Base-by-base conservation (phyloP, 2,888 invertebrate genomes). In the Sthenelais limicola region DNA sequence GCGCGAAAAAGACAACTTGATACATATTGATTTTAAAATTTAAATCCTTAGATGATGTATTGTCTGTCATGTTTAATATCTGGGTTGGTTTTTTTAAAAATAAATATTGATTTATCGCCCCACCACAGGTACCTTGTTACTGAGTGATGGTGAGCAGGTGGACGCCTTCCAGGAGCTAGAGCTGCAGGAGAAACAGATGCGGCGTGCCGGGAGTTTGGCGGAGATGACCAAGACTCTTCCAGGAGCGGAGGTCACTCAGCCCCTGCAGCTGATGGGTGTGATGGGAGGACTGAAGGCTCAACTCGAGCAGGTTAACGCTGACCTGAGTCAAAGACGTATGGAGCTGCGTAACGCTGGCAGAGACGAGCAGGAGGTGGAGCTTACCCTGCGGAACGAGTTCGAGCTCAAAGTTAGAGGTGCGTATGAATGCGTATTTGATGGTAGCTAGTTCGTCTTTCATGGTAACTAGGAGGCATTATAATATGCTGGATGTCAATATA, bases 261-360 rank as follows among this genome's bases (percentile, higher is more conserved):
- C 62, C 3, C 70, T 84, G 33, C 73, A 75, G 24, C 30, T 56
- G n/a, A 24, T 62, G 21, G 80, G 77, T 4, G 72, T 84, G 71
- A 81, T 83, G 80, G 84, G 84, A 71, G 80, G 82, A 54, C 68
- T 81, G n/a, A 48, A 26, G 7, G 66, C 30, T 12, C 51, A 28
- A 0, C 32, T 51, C 35, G 32, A 38, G 28, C 26, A 52, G 47
- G 26, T 28, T 5, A 26, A 33, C 18, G 49, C 62, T 33, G 48
- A 43, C 7, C 21, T 69, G 62, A 38, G 58, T n/a, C 35, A 71
- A 24, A 62, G 35, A 52, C 32, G 56, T 7, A 18, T 68, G 7
- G 26, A 67, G 49, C 47, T 73, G 71, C 51, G 71, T 30, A 62
- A 38, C 15, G 75, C 73, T 24, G 68, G 71, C n/a, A 73, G 70